phyloP scores from a whole-genome alignment of 2,113 vertebrate genomes.

The Poicephalus gulielmi region DNA sequence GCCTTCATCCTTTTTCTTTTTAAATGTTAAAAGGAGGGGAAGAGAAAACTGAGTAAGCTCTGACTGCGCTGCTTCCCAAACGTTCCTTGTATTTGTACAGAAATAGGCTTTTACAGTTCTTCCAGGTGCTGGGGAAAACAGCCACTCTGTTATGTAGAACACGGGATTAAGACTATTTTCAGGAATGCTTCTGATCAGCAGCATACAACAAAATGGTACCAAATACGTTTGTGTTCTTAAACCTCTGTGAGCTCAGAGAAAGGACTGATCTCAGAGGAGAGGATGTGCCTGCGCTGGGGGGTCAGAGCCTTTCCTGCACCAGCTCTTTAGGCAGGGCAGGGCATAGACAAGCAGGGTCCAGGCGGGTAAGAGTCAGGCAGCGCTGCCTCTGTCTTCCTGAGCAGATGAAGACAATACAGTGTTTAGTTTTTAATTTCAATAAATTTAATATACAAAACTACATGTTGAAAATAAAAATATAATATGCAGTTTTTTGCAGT shows the following conservation, averaged over 20 bases:
- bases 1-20: slow-evolving; percentile 1
- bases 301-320: neutral
- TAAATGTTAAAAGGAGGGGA: neutral
- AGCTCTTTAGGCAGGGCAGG: neutral
- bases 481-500: slow-evolving; percentile 71
- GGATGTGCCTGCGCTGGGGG: neutral
- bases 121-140: neutral
- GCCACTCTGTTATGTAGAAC: neutral
- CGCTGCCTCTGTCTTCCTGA: slow-evolving; percentile 57
- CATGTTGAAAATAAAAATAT: slow-evolving; percentile 78
- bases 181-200: slow-evolving; percentile 4
- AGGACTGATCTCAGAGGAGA: neutral
- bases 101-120: neutral
- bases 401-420: slow-evolving; percentile 64
- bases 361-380: neutral
- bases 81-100: neutral
- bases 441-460: slow-evolving; percentile 78
- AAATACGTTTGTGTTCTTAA: neutral
- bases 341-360: neutral
- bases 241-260: neutral
- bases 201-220: neutral
- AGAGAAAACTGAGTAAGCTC: neutral
- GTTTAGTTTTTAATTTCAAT: slow-evolving; percentile 68
- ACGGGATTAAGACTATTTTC: neutral
- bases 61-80: neutral